phyloP scores from a whole-genome alignment of 1,140 invertebrate species.

The Ceratosolen fusciceps region DNA sequence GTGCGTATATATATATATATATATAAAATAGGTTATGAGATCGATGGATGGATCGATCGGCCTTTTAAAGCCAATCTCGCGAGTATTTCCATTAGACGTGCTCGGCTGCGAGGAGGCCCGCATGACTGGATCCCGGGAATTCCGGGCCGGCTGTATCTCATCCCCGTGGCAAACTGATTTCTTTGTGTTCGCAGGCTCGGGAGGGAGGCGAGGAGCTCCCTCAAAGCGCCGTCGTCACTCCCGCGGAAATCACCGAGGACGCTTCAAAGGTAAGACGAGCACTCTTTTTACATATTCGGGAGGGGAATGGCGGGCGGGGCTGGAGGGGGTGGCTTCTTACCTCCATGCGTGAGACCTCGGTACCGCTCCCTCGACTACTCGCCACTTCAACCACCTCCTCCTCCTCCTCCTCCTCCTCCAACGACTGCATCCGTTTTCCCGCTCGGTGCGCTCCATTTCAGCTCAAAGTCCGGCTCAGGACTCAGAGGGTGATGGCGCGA shows the following conservation, averaged over 20 bases:
- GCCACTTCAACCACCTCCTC: neutral
- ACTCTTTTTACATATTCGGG: constrained; percentile 10
- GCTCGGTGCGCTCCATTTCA: constrained; percentile 39
- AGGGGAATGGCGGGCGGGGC: too few species aligned
- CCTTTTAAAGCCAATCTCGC: constrained; percentile 1
- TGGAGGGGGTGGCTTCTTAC: constrained; percentile 15
- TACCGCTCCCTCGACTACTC: neutral
- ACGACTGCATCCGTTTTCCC: neutral
- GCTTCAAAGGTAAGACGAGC: constrained; percentile 56
- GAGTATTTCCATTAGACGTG: neutral
- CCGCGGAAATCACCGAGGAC: constrained; percentile 51
- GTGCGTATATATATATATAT: too few species aligned
- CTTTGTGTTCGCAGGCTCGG: constrained; percentile 52
- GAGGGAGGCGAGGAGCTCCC: neutral
- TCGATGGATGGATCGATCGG: too few species aligned
- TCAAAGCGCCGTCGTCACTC: constrained; percentile 47
- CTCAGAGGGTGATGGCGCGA: neutral
- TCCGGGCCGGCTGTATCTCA: neutral
- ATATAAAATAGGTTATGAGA: too few species aligned
- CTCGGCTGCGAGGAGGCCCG: too few species aligned
- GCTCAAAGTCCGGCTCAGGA: constrained; percentile 17
- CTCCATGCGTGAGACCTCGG: neutral
- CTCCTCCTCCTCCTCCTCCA: neutral
- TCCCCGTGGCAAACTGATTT: constrained; percentile 5
- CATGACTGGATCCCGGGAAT: neutral